Conservation (phyloP, 2,113 vertebrate species). For the Cromileptes altivelis region DNA sequence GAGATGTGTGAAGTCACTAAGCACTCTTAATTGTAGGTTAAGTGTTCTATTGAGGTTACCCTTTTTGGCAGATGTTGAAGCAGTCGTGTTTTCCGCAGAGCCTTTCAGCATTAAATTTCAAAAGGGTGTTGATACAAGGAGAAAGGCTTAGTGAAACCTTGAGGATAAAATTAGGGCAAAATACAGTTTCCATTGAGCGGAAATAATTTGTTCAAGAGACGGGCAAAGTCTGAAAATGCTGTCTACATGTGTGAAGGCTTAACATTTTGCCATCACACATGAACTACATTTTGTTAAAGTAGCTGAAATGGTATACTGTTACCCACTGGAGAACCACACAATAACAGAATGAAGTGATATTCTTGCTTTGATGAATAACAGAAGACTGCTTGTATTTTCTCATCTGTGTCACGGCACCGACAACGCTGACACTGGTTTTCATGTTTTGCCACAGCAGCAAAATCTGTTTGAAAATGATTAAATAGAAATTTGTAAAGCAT, state of each 20-base stretch:
- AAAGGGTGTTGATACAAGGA: constrained; percentile 17
- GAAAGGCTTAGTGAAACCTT: constrained; percentile 8
- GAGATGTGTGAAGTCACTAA: constrained; percentile 65
- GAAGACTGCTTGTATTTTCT: neutral
- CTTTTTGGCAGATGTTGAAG: constrained; percentile 61
- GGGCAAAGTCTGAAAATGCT: neutral
- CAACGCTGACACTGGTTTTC: neutral
- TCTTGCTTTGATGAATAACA: constrained; percentile 18
- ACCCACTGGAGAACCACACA: constrained; percentile 4
- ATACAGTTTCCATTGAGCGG: constrained; percentile 12
- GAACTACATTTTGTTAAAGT: constrained; percentile 7
- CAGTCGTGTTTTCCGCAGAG: constrained; percentile 25
- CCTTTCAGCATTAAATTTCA: constrained; percentile 47
- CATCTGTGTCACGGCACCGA: neutral
- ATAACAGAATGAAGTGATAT: constrained; percentile 2
- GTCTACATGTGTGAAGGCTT: constrained; percentile 27
- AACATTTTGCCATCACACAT: constrained; percentile 19
- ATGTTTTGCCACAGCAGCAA: neutral
- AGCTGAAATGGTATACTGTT: constrained; percentile 9
- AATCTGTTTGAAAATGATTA: neutral
- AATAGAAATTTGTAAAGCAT: neutral
- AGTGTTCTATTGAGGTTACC: constrained; percentile 48
- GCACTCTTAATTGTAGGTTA: constrained; percentile 71
- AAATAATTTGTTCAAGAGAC: constrained; percentile 33
- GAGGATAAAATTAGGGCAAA: constrained; percentile 23